A percentile compares a stretch with the other conserved stretches of the same genome.
Conservation (phyloP, 30 jellyfish, hydroid and myxozoan species). For the Hydractinia echinata region DNA sequence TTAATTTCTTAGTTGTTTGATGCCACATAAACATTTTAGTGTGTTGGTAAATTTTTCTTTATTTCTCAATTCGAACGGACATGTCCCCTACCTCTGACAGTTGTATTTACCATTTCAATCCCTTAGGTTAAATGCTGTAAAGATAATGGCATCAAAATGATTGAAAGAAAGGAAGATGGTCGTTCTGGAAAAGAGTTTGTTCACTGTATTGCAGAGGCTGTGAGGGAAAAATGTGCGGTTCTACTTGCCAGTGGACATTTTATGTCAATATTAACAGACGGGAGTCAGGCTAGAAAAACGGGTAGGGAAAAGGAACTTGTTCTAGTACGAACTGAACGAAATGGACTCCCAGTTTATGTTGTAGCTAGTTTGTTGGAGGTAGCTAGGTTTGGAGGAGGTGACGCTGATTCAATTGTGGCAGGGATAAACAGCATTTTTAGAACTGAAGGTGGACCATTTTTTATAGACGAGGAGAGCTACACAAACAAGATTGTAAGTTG, state of each 20-base stretch:
- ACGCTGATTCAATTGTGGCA: constrained; percentile 27
- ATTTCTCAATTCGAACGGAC: too few species aligned
- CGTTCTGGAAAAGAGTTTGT: constrained; percentile 36
- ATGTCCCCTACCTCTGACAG: too few species aligned
- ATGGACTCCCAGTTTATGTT: too few species aligned
- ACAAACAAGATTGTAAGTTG: constrained; percentile 24
- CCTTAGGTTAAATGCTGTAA: too few species aligned
- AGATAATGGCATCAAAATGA: constrained; percentile 15
- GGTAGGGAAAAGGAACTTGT: too few species aligned
- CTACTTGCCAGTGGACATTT: constrained; percentile 23
- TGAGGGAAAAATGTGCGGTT: constrained; percentile 27
- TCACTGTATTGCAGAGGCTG: constrained; percentile 46
- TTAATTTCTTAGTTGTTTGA: too few species aligned
- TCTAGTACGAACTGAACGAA: too few species aligned
- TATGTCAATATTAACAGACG: constrained; percentile 26
- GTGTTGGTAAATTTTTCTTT: too few species aligned
- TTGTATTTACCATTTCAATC: too few species aligned
- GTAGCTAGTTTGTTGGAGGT: constrained; percentile 25
- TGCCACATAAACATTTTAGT: too few species aligned
- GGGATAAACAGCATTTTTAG: constrained; percentile 26
- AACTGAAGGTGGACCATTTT: constrained; percentile 18
- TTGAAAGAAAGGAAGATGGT: constrained; percentile 36
- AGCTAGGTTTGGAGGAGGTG: constrained; percentile 19
- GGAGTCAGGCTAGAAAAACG: constrained; percentile 49
- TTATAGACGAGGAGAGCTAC: constrained; percentile 31